Percentiles rank a stretch among this genome's conserved stretches.
Evolutionary conservation across 1,140 invertebrate species (phyloP).

Genomic region (Pissodes strobi): DNA sequence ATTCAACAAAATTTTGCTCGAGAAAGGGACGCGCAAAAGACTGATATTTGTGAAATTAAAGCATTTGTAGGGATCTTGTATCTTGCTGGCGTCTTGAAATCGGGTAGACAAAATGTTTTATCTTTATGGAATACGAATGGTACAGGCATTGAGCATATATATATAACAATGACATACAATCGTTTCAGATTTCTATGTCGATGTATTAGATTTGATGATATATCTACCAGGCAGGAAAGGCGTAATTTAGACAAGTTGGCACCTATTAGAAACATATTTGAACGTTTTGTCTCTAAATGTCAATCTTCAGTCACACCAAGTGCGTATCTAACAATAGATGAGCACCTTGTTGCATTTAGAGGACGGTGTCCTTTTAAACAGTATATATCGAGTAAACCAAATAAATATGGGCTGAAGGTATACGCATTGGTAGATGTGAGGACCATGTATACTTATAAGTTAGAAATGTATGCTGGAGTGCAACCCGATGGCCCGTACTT

Average conservation of each 20-base stretch:
- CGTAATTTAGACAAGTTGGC: background rate
- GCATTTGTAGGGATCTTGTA: too few relatives aligned
- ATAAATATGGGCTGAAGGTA: background rate
- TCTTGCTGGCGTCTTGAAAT: background rate
- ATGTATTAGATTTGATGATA: conserved; percentile 5
- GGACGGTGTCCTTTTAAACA: background rate
- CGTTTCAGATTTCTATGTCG: conserved; percentile 2
- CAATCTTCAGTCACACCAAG: background rate
- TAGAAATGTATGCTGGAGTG: too few relatives aligned
- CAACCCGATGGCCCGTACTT: too few relatives aligned
- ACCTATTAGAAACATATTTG: too few relatives aligned
- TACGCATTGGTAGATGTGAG: too few relatives aligned
- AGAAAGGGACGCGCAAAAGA: too few relatives aligned
- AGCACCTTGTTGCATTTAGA: background rate
- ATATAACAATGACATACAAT: too few relatives aligned
- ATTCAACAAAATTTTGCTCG: too few relatives aligned
- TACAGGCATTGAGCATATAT: conserved; percentile 1
- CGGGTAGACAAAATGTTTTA: background rate
- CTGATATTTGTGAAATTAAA: too few relatives aligned
- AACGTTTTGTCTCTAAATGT: background rate
- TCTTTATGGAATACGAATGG: background rate
- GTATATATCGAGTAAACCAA: too few relatives aligned
- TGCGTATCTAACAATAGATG: conserved; percentile 5
- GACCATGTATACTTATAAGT: too few relatives aligned
- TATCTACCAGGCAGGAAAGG: background rate